These are phyloP conservation scores for Heliocidaris tuberculata DNA, from an alignment of 35 echinoderm and acorn worm genomes.

Conservation along the genomic window DNA sequence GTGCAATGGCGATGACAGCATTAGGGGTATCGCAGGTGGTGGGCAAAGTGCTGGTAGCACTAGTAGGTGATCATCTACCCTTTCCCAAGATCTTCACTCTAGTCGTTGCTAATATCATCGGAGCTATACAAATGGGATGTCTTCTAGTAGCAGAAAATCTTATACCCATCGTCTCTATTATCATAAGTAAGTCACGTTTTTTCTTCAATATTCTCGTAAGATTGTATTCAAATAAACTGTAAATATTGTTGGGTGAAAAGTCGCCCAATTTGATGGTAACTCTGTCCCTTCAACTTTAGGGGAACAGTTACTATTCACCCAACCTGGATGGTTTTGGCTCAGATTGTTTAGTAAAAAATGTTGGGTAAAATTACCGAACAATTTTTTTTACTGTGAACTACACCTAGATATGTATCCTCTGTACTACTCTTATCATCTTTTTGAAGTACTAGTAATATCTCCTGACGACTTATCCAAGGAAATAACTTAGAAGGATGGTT, in stretches of 20 bases:
- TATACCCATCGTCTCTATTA: background rate
- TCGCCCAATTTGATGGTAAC: no score
- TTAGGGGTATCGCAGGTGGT: constrained; percentile 29
- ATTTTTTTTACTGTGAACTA: no score
- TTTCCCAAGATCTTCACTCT: constrained; percentile 29
- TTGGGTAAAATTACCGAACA: no score
- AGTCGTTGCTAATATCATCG: constrained; percentile 11
- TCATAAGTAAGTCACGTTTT: constrained; percentile 19
- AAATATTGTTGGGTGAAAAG: background rate
- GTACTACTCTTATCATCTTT: no score
- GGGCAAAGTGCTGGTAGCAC: background rate
- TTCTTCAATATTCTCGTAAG: background rate
- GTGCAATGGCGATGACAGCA: constrained; percentile 21
- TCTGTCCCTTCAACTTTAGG: background rate
- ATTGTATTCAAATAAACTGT: background rate
- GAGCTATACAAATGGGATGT: background rate
- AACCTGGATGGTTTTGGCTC: background rate
- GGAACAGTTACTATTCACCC: background rate
- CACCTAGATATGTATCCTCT: no score
- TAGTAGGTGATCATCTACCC: constrained; percentile 5
- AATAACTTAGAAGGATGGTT: no score
- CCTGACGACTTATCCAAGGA: no score
- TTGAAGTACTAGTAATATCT: no score
- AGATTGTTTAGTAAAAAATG: no score
- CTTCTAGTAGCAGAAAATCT: background rate